These are phyloP conservation scores for Plagodis dolabraria DNA, from an alignment of 2,888 invertebrate species.

Conservation along the genomic window DNA sequence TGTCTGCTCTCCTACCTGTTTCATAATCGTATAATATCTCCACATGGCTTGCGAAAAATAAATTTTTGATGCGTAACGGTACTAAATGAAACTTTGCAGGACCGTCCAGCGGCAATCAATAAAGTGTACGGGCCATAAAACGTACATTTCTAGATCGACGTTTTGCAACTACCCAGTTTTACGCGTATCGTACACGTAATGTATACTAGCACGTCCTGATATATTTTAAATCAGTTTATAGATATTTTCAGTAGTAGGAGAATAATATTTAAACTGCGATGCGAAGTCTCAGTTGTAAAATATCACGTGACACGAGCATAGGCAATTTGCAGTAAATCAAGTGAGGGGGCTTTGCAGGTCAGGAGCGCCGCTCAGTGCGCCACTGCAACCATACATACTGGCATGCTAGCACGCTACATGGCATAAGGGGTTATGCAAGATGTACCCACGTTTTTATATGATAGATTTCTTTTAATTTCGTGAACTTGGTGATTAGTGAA, in stretches of 20 bases:
- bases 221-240: no score
- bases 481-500: no score
- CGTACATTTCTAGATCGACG: slow-evolving; percentile 33
- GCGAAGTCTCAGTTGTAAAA: slow-evolving; percentile 19
- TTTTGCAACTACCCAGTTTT: slow-evolving; percentile 32
- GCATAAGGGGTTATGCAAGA: slow-evolving; percentile 14
- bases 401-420: slow-evolving; percentile 12
- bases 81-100: slow-evolving; percentile 19
- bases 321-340: slow-evolving; percentile 67
- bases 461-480: no score
- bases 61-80: slow-evolving; percentile 28
- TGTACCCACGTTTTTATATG: slow-evolving; percentile 1
- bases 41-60: slow-evolving; percentile 37
- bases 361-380: slow-evolving; percentile 41
- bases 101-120: slow-evolving; percentile 33
- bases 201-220: no score
- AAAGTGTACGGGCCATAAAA: slow-evolving; percentile 37
- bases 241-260: no score
- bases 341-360: slow-evolving; percentile 42
- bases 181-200: no score
- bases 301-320: slow-evolving; percentile 37
- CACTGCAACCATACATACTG: slow-evolving; percentile 25
- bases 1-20: slow-evolving; percentile 35
- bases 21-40: slow-evolving; percentile 36
- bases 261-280: slow-evolving; percentile 12